These are phyloP conservation scores for Ricordea florida DNA, from an alignment of 92 coral and sea anemone genomes.

Conservation along the genomic window DNA sequence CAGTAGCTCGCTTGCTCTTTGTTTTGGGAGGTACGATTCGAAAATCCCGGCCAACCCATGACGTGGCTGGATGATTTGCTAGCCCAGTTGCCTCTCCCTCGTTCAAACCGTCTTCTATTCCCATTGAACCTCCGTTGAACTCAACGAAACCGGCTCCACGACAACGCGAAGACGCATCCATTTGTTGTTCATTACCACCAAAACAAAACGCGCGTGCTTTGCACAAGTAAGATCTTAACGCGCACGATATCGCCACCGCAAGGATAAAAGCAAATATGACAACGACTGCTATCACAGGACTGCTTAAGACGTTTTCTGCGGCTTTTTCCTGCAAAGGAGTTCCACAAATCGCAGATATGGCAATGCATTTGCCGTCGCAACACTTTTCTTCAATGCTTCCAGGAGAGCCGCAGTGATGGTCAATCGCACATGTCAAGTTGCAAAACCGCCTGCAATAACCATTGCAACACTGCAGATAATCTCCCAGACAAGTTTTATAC, in stretches of 20 bases:
- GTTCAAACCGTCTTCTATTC: not conserved
- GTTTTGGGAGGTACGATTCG: constrained; percentile 15
- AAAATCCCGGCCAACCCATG: constrained; percentile 36
- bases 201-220: constrained; percentile 24
- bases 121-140: not conserved
- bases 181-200: not conserved
- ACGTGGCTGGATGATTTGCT: not conserved
- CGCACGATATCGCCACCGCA: constrained; percentile 26
- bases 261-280: constrained; percentile 50
- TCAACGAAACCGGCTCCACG: constrained; percentile 15
- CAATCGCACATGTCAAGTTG: constrained; percentile 44
- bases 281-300: constrained; percentile 48
- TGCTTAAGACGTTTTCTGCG: constrained; percentile 20
- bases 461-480: constrained; percentile 42
- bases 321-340: not conserved
- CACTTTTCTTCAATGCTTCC: constrained; percentile 59
- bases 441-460: constrained; percentile 64
- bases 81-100: not conserved
- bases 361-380: constrained; percentile 62
- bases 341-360: not conserved
- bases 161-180: not conserved
- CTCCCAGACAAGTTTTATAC: constrained; percentile 51
- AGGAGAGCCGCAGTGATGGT: constrained; percentile 62
- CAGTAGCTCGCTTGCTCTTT: not conserved
- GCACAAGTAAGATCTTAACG: constrained; percentile 38